A percentile compares a stretch with the other conserved stretches of the same genome.
Evolutionary conservation across 1,140 invertebrate species (phyloP).

Genomic region (Macrotrachela quadricornifera): DNA sequence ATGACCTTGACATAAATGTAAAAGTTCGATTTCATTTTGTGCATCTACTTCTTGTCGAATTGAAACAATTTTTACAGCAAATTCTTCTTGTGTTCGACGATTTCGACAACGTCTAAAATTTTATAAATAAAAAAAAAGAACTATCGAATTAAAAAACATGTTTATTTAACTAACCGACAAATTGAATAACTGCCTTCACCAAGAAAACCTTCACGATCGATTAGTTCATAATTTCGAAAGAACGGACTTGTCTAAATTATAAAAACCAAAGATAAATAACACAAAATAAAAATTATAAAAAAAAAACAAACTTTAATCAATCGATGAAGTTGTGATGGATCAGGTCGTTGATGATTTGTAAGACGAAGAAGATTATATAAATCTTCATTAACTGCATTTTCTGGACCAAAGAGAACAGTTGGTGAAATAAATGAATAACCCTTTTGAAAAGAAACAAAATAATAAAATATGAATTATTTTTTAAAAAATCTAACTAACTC

Average conservation of each 20-base stretch:
- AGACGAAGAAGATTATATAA: conserved; percentile 21
- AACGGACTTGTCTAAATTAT: conserved; percentile 30
- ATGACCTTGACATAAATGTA: conserved; percentile 60
- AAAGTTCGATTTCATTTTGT: conserved; percentile 49
- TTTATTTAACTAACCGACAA: conserved; percentile 33
- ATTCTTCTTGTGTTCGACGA: conserved; percentile 44
- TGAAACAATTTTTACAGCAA: conserved; percentile 72
- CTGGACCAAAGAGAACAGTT: conserved; percentile 56
- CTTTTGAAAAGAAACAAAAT: conserved; percentile 30
- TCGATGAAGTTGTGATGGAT: conserved; percentile 18
- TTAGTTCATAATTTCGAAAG: conserved; percentile 58
- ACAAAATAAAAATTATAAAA: conserved; percentile 19
- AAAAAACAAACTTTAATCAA: conserved; percentile 29
- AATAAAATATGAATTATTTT: conserved; percentile 3
- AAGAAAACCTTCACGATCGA: conserved; percentile 41
- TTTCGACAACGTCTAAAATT: conserved; percentile 47
- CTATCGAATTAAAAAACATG: not conserved
- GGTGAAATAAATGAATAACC: conserved; percentile 87
- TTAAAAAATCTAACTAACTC: not conserved
- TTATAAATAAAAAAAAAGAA: not conserved
- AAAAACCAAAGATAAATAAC: conserved; percentile 42
- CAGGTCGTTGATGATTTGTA: conserved; percentile 12
- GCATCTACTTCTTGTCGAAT: conserved; percentile 39
- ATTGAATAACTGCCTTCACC: conserved; percentile 74
- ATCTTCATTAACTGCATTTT: conserved; percentile 29